Conservation (phyloP, 2,113 vertebrate genomes). For the Phaethornis superciliosus region DNA sequence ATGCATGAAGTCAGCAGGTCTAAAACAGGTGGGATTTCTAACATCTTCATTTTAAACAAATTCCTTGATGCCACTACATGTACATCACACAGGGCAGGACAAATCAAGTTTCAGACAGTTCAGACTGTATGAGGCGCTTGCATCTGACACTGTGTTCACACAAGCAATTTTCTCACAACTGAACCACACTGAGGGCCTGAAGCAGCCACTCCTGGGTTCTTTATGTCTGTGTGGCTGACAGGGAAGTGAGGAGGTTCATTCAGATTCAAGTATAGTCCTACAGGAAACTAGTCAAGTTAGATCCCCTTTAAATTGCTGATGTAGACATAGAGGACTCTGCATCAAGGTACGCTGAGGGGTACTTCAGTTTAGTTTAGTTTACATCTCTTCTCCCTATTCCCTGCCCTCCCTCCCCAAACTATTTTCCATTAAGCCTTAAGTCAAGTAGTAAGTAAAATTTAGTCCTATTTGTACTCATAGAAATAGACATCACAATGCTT, state of each 20-base stretch:
- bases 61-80: not conserved
- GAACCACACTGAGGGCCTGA: not conserved
- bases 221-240: not conserved
- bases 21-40: slow-evolving; percentile 15
- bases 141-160: rapidly evolving
- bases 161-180: not conserved
- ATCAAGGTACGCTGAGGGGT: not conserved
- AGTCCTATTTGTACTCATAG: not conserved
- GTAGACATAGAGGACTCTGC: not conserved
- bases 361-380: not conserved
- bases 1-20: not conserved
- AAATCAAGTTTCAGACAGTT: not conserved
- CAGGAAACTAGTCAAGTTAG: not conserved
- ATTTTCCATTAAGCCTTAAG: not conserved
- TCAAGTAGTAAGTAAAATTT: not conserved
- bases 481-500: not conserved
- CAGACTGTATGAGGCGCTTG: not conserved
- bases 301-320: not conserved
- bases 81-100: not conserved
- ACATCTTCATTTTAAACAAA: not conserved
- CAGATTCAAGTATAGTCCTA: not conserved
- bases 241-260: not conserved
- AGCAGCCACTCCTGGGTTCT: not conserved
- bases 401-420: not conserved
- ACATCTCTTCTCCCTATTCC: not conserved